Evolutionary conservation across 2,888 invertebrate genomes (phyloP), one percentile per base, ranked within the genome.

Genomic region (Cheilosia grossa): DNA sequence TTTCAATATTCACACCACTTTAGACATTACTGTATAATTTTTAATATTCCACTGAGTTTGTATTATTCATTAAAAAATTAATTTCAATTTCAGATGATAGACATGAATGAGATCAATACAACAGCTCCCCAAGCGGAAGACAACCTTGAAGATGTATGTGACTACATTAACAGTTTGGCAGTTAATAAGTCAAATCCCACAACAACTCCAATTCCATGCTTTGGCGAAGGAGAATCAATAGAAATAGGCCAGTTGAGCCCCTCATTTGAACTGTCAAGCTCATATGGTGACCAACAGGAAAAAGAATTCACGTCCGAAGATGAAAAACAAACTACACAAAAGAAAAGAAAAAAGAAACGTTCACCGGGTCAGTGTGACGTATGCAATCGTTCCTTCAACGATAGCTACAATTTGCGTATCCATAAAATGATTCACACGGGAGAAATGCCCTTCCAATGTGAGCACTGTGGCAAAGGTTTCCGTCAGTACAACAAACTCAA

Each of bases 341-440:
- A 10, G 33, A 85, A 83, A 44, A 58, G 80, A 47, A 87, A 74
- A 81, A 87, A 88, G 61, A 87, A 87, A 59, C 87, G 88, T 7
- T 87, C 85, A 4, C 85, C 88, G 0, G 87, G 87, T 7, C 73
- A 79, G 44, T 88, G 88, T 56, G 88, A 89, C 27, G 82, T 89
- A 0, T 91, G 91, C 51, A 77, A 80, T 37, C 87, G 88, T 1
- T 70, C 87, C 47, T 89, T 90, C 56, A 88, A 88, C 21, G 90
- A 90, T 47, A 77, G 88, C 4, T 89, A 90, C 64, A 89, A 90
- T 24, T 70, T 91, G 63, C 89, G 90, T 30, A 89, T 90, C 24
- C 91, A 91, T 73, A 89, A 87, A 70, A 91, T 90, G 90, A 89
- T 88, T 37, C 90, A 90, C 78, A 89, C 89, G 49, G 88, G 90